Base-by-base conservation (phyloP, 2,113 vertebrate genomes). In the Xiphorhynchus elegans region DNA sequence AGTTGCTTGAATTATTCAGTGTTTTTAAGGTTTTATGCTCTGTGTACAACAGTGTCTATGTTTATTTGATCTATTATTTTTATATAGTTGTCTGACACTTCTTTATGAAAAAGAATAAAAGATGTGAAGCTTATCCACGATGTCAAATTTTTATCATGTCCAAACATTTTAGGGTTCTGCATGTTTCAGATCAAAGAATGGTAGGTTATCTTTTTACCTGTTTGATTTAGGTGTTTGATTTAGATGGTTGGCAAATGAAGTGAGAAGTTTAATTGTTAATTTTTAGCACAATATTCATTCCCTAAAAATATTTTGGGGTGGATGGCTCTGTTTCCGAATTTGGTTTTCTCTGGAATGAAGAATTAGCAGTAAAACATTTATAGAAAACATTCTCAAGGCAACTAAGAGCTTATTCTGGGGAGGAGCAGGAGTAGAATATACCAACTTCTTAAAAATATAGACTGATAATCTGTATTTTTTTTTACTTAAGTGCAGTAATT, bases 101-200 rank as follows among this genome's bases (percentile, higher is more conserved):
- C 93, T 96, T 95, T 96, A 96, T 97, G 96, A 97, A 97, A 97
- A 97, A 96, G 97, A 97, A 97, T 97, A 97, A 96, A 97, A 97
- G 95, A 97, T 97, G 95, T 93, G 94, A 97, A 84, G 95, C 94
- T 90, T 79, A 96, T 88, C 90, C 3, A 2, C 68, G 68, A 84
- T 93, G 95, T 96, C 96, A 96, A 93, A 84, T 93, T 97, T 96
- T 96, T 80, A 90, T 94, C 83, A 5, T 90, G 91, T 95, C 96
- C 96, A 97, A 95, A 91, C 87, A 95, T 77, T 97, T 93, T 94
- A 82, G 88, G 59, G 31, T 40, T 88, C 91, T 95, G 47, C 39
- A 29, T 91, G 73, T 78, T 94, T 87, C 92, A 94, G 81, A 96
- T 97, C 97, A 97, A 96, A 97, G 95, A 70, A 56, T 53, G 46